Evolutionary conservation across 2,888 invertebrate genomes (phyloP), one percentile per base, ranked within the genome.

Genomic region (Brenthis hecate): DNA sequence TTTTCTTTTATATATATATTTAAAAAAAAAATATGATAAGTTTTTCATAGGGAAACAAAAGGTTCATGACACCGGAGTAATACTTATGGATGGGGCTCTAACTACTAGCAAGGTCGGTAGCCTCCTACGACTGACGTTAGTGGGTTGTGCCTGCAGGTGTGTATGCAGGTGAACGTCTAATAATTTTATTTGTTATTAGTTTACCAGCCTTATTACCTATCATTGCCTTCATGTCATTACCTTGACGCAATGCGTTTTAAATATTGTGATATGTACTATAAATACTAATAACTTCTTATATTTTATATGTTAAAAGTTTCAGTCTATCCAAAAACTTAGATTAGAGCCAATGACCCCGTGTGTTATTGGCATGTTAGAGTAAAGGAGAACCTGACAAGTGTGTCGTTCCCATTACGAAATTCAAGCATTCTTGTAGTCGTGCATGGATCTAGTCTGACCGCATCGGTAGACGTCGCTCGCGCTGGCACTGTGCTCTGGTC

Each of bases 381-480:
- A 6, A 58, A 54, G 19, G 43, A 56, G 55, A 60, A 64, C 48
- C 55, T 50, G 62, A 62, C 56, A 68, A 66, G 68, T 73, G 65
- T 67, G 64, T 68, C 64, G 65, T 66, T 70, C 69, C 65, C 66
- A 70, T 72, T 71, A 71, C 68, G 64, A 70, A 67, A 67, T 77
- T 78, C 71, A 47, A 72, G 72, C 77, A 76, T 75, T 77, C 72
- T 74, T 73, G 70, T 76, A 32, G 13, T 50, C 8, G 48, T 50
- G 50, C 76, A 54, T 80, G 77, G 79, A 81, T 83, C 84, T 82
- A 84, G 86, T 86, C 85, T 83, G 85, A 82, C 84, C 81, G 76
- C 82, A 80, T 73, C 74, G 76, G 72, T 67, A 74, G 71, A 72
- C 75, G 77, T 79, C 78, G 81, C 80, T 80, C 82, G 81, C 80